Evolutionary conservation across 2,113 vertebrate species (phyloP).

Genomic region (Brevimyrus niger): DNA sequence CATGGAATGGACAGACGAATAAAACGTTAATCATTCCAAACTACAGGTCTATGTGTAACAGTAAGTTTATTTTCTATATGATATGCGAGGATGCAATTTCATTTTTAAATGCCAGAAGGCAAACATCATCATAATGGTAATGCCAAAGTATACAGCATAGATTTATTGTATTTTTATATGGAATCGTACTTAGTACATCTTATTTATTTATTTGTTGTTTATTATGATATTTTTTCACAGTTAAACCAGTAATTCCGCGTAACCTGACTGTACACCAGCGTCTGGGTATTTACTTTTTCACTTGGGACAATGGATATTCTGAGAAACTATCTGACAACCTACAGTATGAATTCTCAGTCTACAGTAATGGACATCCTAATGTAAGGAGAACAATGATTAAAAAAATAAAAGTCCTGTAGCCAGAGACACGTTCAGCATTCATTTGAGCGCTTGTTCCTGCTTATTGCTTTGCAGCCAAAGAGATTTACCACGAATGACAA

Average conservation of each 20-base stretch:
- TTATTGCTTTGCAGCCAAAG: neutral
- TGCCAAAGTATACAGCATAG: neutral
- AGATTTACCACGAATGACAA: accelerated
- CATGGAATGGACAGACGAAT: neutral
- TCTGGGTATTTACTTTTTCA: neutral
- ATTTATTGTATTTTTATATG: neutral
- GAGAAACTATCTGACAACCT: neutral
- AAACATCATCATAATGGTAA: neutral
- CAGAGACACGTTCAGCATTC: neutral
- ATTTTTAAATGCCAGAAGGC: neutral
- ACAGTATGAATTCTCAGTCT: neutral
- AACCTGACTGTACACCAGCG: neutral
- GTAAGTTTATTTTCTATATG: neutral
- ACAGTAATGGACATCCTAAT: neutral
- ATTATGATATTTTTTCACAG: neutral
- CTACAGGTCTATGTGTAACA: neutral
- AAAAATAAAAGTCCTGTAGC: neutral
- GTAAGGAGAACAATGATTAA: neutral
- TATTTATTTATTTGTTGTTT: neutral
- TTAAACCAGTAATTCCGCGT: neutral
- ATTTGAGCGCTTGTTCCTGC: neutral
- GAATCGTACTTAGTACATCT: neutral
- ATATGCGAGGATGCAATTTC: neutral
- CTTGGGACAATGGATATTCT: neutral
- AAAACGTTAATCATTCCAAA: neutral